These are phyloP conservation scores for Leuciscus waleckii DNA, from an alignment of 2,797 vertebrate genomes.

Conservation along the genomic window DNA sequence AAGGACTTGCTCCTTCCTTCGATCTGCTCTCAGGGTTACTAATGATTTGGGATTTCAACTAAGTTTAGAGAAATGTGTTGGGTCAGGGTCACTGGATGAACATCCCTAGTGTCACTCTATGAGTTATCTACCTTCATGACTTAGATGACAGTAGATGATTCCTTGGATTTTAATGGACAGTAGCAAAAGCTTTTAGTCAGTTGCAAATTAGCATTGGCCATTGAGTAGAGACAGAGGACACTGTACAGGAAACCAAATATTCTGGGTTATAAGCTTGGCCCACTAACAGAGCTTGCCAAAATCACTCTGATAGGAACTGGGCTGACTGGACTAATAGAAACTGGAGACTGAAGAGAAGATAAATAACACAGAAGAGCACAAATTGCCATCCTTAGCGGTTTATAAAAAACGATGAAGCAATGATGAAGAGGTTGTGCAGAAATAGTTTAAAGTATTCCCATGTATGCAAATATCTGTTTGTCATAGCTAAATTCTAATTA, in stretches of 20 bases:
- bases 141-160: not conserved
- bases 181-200: not conserved
- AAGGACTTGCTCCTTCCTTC: slow-evolving; percentile 24
- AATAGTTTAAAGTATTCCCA: not conserved
- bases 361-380: slow-evolving; percentile 30
- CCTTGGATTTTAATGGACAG: not conserved
- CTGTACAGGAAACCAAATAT: not conserved
- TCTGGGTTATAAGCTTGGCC: not conserved
- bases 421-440: not conserved
- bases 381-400: not conserved
- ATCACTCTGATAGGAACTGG: not conserved
- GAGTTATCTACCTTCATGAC: not conserved
- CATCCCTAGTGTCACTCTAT: slow-evolving; percentile 8
- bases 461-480: not conserved
- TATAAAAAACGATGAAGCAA: not conserved
- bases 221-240: not conserved
- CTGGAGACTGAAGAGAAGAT: slow-evolving; percentile 47
- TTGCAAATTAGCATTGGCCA: not conserved
- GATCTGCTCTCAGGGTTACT: slow-evolving; percentile 16
- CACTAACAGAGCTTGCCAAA: not conserved
- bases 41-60: slow-evolving; percentile 29
- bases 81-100: not conserved
- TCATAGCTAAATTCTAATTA: slow-evolving; percentile 24
- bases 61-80: slow-evolving; percentile 29
- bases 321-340: not conserved